These are phyloP conservation scores for Xestia rhomboidea DNA, from an alignment of 2,888 invertebrate genomes.

Conservation along the genomic window DNA sequence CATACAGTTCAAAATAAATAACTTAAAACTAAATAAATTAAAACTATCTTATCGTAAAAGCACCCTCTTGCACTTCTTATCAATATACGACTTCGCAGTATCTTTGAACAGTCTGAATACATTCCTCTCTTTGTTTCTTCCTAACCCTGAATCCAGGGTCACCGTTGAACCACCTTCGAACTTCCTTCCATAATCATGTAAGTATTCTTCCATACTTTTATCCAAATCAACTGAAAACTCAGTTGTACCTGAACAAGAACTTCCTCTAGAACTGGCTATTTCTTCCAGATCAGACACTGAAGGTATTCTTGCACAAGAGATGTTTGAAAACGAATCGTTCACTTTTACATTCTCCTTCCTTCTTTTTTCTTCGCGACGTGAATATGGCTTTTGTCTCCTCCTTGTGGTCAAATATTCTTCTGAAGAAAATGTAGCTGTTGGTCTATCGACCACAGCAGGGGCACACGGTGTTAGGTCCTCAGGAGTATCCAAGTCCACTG, in stretches of 20 bases:
- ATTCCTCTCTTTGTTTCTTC: constrained; percentile 49
- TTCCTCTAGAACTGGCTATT: constrained; percentile 10
- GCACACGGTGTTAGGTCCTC: constrained; percentile 67
- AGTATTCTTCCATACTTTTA: constrained; percentile 40
- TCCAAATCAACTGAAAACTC: constrained; percentile 46
- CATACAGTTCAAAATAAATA: not conserved
- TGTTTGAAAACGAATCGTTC: constrained; percentile 75
- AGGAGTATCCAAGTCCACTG: constrained; percentile 76
- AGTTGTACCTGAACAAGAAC: constrained; percentile 48
- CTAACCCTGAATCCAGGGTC: constrained; percentile 58
- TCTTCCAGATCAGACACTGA: constrained; percentile 63
- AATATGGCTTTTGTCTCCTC: constrained; percentile 71
- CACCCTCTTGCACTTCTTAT: constrained; percentile 57
- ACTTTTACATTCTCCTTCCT: constrained; percentile 59
- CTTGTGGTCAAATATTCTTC: constrained; percentile 75
- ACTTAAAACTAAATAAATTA: not conserved
- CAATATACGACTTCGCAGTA: constrained; percentile 61
- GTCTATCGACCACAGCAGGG: constrained; percentile 74
- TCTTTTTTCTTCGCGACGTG: constrained; percentile 59
- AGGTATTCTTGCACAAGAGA: constrained; percentile 72
- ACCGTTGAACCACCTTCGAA: constrained; percentile 26
- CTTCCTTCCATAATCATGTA: constrained; percentile 46
- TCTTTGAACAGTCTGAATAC: constrained; percentile 62
- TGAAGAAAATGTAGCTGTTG: constrained; percentile 78
- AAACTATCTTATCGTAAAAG: not conserved